Percentiles rank a stretch among this genome's conserved stretches.
phyloP scores from a whole-genome alignment of 2,113 vertebrate species.

The Athene cunicularia region DNA sequence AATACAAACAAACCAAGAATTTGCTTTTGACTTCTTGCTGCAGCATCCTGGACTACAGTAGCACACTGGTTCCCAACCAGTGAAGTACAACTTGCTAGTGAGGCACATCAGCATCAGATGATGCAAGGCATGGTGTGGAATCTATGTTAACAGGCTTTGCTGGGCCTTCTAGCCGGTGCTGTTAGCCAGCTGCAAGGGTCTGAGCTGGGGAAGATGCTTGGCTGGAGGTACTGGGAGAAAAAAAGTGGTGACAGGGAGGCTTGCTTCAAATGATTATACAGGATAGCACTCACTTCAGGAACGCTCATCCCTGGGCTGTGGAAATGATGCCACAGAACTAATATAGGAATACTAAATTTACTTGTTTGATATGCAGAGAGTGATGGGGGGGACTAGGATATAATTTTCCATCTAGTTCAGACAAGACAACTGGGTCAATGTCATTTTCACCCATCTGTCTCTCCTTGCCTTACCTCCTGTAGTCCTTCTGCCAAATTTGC shows the following conservation, averaged over 20 bases:
- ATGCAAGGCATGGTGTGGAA: not conserved
- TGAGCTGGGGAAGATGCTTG: not conserved
- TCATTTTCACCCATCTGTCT: slow-evolving; percentile 11
- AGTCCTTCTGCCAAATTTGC: slow-evolving; percentile 2
- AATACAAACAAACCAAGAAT: not conserved
- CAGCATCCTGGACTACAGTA: not conserved
- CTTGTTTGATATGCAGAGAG: not conserved
- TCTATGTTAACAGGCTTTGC: not conserved
- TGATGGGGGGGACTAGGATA: not conserved
- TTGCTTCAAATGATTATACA: not conserved
- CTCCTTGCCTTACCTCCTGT: not conserved
- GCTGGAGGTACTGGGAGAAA: not conserved
- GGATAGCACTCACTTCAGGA: not conserved
- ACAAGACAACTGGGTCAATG: not conserved
- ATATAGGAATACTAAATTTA: not conserved
- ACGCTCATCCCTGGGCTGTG: not conserved
- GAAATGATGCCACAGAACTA: not conserved
- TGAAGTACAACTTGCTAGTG: not conserved
- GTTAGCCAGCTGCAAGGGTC: not conserved
- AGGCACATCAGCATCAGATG: not conserved
- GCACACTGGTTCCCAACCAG: not conserved
- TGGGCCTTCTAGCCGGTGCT: not conserved
- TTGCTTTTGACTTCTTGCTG: not conserved
- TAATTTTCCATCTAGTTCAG: not conserved
- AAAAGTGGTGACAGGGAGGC: not conserved